Percentiles rank a stretch among this genome's conserved stretches.
Evolutionary conservation across 1,140 invertebrate species (phyloP).

Genomic region (Brachionus manjavacas): DNA sequence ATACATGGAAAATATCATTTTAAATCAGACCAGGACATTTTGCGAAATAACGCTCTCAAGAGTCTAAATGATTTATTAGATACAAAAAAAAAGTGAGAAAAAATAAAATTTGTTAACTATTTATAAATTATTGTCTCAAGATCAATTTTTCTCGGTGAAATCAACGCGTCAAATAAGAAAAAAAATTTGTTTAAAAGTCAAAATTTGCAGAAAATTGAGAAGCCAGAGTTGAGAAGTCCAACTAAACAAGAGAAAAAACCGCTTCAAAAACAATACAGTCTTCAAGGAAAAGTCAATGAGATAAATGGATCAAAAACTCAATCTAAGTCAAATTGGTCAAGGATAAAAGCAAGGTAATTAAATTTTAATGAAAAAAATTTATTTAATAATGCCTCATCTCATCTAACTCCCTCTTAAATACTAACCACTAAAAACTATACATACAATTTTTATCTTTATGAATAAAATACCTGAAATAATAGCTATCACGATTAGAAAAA

Average conservation of each 20-base stretch:
- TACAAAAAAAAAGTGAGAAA: constrained; percentile 1
- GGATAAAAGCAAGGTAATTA: not conserved
- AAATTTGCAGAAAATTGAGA: constrained; percentile 24
- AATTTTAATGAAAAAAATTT: not conserved
- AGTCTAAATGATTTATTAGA: not conserved
- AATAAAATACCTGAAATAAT: not conserved
- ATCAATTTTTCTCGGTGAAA: not conserved
- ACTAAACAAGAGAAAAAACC: not conserved
- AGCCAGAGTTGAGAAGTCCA: not conserved
- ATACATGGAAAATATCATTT: constrained; percentile 7
- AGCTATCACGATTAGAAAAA: not conserved
- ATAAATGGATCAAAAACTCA: not conserved
- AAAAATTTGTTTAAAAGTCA: not conserved
- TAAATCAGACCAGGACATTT: not conserved
- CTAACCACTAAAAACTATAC: not conserved
- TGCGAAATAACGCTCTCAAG: not conserved
- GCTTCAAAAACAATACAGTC: not conserved
- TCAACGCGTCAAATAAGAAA: not conserved
- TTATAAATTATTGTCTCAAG: not conserved
- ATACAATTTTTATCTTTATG: not conserved
- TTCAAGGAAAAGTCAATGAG: not conserved
- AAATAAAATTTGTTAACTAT: not conserved
- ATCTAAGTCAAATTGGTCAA: constrained; percentile 7
- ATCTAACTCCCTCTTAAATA: not conserved
- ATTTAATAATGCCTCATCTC: not conserved